These are phyloP conservation scores for Thryonomys swinderianus DNA, from an alignment of 2,113 vertebrate species.

Conservation along the genomic window DNA sequence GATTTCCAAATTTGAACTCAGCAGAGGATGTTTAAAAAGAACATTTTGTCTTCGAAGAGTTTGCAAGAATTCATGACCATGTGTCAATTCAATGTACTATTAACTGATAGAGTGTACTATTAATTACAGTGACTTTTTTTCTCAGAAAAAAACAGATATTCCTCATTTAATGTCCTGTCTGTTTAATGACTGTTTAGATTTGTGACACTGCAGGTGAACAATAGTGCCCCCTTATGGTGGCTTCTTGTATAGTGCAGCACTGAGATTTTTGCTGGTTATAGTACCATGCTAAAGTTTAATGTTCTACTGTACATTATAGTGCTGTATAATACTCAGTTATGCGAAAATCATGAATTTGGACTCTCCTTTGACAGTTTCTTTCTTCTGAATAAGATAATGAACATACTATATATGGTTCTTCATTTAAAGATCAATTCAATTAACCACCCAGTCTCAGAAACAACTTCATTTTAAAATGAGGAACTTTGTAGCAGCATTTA, in stretches of 20 bases:
- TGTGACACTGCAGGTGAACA: neutral
- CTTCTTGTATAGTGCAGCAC: neutral
- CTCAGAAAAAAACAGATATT: neutral
- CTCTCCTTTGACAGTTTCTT: neutral
- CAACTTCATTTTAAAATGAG: too few species aligned
- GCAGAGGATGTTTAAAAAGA: neutral
- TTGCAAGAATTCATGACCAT: neutral
- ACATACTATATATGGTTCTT: neutral
- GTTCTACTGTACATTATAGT: neutral
- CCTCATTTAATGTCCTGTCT: neutral
- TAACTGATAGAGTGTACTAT: neutral
- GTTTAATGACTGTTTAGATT: neutral
- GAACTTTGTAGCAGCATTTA: neutral
- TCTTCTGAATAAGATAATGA: neutral
- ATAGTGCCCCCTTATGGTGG: neutral
- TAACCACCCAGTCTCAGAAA: neutral
- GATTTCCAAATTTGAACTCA: constrained; percentile 22
- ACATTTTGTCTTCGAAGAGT: neutral
- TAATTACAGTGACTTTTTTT: neutral
- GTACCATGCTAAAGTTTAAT: neutral
- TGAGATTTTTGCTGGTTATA: neutral
- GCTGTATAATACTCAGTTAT: neutral
- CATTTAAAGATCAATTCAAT: neutral
- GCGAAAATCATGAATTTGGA: neutral
- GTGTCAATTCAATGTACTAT: neutral